These are phyloP conservation scores for Tribolium freemani DNA, from an alignment of 2,888 invertebrate species.

Conservation along the genomic window DNA sequence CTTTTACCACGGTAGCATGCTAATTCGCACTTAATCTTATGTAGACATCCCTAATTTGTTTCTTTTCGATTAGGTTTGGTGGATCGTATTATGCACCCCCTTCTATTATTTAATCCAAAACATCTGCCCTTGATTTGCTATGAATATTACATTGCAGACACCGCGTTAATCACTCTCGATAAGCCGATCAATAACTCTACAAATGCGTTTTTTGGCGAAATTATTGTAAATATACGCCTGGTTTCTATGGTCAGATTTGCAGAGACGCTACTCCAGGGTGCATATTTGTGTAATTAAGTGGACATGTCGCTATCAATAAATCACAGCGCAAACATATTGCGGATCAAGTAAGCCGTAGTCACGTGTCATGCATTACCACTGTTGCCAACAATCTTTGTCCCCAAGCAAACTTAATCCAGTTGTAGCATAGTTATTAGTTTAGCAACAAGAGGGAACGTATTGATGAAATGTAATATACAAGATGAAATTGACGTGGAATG, in stretches of 20 bases:
- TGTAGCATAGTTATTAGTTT: slow-evolving; percentile 58
- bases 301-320: slow-evolving; percentile 65
- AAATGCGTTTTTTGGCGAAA: no score
- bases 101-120: slow-evolving; percentile 44
- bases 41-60: slow-evolving; percentile 18
- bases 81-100: slow-evolving; percentile 58
- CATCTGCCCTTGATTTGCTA: slow-evolving; percentile 54
- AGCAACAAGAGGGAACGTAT: slow-evolving; percentile 12
- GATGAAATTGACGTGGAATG: slow-evolving; percentile 10
- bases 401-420: slow-evolving; percentile 57
- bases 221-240: neutral
- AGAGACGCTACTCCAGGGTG: neutral
- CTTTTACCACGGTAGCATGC: neutral
- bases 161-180: neutral
- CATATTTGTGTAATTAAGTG: slow-evolving; percentile 59
- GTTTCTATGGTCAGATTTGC: no score
- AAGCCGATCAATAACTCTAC: no score
- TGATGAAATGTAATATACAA: neutral
- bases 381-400: slow-evolving; percentile 56
- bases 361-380: slow-evolving; percentile 63
- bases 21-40: slow-evolving; percentile 41
- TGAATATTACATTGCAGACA: slow-evolving; percentile 31
- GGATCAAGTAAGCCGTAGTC: slow-evolving; percentile 61
- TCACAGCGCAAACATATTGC: slow-evolving; percentile 63
- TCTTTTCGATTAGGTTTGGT: slow-evolving; percentile 57